phyloP scores from a whole-genome alignment of 2,113 vertebrate species.

The human (Homo sapiens) region GRCh38 chr2:161361001-161361500 shows the following conservation, averaged over 20 bases:
- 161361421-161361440: neutral
- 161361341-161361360: neutral
- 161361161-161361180: neutral
- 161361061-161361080: neutral
- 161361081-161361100: neutral
- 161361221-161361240: neutral
- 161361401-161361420: constrained; percentile 13
- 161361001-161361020: constrained; percentile 27
- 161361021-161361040: constrained; percentile 5
- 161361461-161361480: neutral
- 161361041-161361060: constrained; percentile 5
- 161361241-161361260: constrained; percentile 26
- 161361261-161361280: neutral
- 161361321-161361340: neutral
- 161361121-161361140: constrained; percentile 25
- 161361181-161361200: constrained; percentile 6
- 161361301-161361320: neutral
- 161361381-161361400: neutral
- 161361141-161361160: neutral
- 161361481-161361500: neutral
- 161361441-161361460: neutral
- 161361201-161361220: constrained; percentile 51
- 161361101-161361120: constrained; percentile 15
- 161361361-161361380: neutral
- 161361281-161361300: constrained; percentile 40